Percentiles rank a stretch among this genome's conserved stretches.
Conservation (phyloP, 2,888 invertebrate species). For the Heliconius hortense region DNA sequence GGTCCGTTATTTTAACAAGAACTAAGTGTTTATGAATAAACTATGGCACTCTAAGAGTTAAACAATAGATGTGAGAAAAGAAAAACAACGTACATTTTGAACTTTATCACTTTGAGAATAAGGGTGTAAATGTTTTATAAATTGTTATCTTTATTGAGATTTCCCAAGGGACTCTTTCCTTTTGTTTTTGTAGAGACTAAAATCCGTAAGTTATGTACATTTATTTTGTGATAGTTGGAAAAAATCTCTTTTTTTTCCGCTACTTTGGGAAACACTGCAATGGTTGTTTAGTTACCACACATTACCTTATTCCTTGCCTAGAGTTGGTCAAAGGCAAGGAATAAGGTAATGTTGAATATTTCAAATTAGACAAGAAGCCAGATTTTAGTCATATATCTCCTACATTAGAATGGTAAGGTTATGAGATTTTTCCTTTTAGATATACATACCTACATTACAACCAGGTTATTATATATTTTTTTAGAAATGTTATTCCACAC, state of each 20-base stretch:
- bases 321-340: too few relatives aligned
- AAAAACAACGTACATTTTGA: not conserved
- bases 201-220: constrained; percentile 33
- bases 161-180: constrained; percentile 30
- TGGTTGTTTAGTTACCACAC: too few relatives aligned
- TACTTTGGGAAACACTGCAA: not conserved
- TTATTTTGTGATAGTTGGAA: constrained; percentile 11
- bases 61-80: not conserved
- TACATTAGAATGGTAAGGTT: too few relatives aligned
- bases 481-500: too few relatives aligned
- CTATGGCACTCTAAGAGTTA: constrained; percentile 32
- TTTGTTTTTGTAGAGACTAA: constrained; percentile 33
- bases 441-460: too few relatives aligned
- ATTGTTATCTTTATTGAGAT: constrained; percentile 22
- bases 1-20: constrained; percentile 32
- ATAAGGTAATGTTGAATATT: too few relatives aligned
- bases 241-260: not conserved
- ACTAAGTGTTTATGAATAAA: constrained; percentile 42
- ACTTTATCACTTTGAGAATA: not conserved
- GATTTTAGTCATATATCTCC: too few relatives aligned
- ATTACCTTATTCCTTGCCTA: too few relatives aligned
- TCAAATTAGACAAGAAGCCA: too few relatives aligned
- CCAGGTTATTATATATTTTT: too few relatives aligned
- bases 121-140: constrained; percentile 4
- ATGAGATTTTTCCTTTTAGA: too few relatives aligned